Evolutionary conservation across 2,888 invertebrate species (phyloP), one percentile per base, ranked within the genome.

Genomic region (Drosophila prostipennis): DNA sequence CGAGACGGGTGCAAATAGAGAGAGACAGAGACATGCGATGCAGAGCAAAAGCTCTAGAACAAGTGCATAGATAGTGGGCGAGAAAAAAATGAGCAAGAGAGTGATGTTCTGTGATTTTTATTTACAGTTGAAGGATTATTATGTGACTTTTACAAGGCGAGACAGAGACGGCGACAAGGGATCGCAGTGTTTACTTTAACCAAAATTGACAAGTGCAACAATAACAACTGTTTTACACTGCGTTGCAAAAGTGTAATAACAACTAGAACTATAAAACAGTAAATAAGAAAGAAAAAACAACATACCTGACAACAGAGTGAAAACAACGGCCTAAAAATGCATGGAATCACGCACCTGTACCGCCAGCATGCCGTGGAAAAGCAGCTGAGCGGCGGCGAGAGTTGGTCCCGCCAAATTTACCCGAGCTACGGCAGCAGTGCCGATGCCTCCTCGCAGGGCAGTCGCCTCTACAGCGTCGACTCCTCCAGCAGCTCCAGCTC

Each of bases 341-440:
- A 92, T 63, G 92, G 92, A 67, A 92, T 92, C 70, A 91, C 91
- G 19, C 92, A 92, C 86, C 90, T 92, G 48, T 92, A 91, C 84
- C 91, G 92, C 51, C 92, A 92, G 76, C 92, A 92, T 76, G 92
- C 92, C 72, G 84, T 92, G 54, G 92, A 92, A 65, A 92, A 92
- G 74, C 93, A 93, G 59, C 90, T 93, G 19, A 93, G 93, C 71
- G 74, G 61, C 13, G 70, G 68, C 51, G 82, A 82, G 37, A 77
- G 77, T 64, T 81, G 78, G 85, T 60, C 78, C 56, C 68, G 79
- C 53, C 59, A 74, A 72, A 61, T 71, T 54, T 90, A 69, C 40
- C 90, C 87, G 49, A 73, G 65, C 14, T 82, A 77, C 49, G 81
- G 81, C 64, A 82, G 72, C 58, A 77, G 74, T 55, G 88, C 79